A percentile compares a stretch with the other conserved stretches of the same genome.
Conservation (phyloP, 2,888 invertebrate genomes). For the Euproctis similis region DNA sequence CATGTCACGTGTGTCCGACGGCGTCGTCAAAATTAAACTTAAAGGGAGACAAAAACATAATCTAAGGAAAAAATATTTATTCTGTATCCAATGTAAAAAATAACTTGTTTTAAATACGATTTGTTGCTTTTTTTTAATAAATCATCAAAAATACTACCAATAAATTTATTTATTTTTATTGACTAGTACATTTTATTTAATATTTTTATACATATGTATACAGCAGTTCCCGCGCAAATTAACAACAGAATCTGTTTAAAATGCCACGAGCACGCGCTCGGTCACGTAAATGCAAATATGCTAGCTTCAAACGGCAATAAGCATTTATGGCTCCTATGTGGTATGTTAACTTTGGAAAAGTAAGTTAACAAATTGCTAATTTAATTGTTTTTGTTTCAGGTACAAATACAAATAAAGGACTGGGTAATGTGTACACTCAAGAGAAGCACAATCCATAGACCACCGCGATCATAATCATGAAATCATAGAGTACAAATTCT, state of each 20-base stretch:
- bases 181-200: too few species aligned
- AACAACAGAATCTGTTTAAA: conserved; percentile 50
- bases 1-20: too few species aligned
- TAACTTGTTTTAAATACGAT: too few species aligned
- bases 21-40: too few species aligned
- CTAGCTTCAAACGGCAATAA: conserved; percentile 64
- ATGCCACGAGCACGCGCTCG: conserved; percentile 49
- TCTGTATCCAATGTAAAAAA: too few species aligned
- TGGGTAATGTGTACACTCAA: conserved; percentile 68
- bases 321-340: conserved; percentile 37
- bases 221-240: conserved; percentile 33
- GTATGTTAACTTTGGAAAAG: conserved; percentile 1
- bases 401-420: conserved; percentile 45
- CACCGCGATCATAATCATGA: conserved; percentile 27
- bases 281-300: conserved; percentile 60
- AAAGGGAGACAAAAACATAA: too few species aligned
- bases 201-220: background rate
- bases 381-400: conserved; percentile 52
- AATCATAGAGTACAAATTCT: conserved; percentile 48
- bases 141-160: too few species aligned
- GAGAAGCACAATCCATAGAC: conserved; percentile 47
- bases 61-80: too few species aligned
- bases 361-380: too few species aligned
- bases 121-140: too few species aligned
- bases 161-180: too few species aligned